These are phyloP conservation scores for Diprion similis DNA, from an alignment of 1,140 invertebrate genomes.

Conservation along the genomic window DNA sequence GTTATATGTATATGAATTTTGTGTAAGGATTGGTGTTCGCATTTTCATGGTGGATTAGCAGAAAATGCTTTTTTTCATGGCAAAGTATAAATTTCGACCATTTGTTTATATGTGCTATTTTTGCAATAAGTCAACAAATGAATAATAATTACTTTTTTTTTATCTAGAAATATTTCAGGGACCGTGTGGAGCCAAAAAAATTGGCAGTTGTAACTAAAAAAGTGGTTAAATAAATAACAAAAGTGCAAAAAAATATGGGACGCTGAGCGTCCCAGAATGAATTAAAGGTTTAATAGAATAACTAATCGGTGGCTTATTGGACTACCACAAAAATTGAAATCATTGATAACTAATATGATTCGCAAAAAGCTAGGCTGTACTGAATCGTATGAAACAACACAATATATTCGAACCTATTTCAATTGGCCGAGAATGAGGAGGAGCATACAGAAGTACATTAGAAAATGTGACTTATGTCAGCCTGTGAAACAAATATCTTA, in stretches of 20 bases:
- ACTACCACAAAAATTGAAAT: not conserved
- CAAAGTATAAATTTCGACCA: too few species aligned
- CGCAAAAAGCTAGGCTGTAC: conserved; percentile 25
- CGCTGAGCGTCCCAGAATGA: not conserved
- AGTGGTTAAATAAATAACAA: too few species aligned
- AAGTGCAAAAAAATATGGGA: too few species aligned
- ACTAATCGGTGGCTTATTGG: not conserved
- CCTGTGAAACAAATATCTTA: not conserved
- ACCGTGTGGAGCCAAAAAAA: not conserved
- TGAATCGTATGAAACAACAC: conserved; percentile 25
- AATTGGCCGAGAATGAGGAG: not conserved
- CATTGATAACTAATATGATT: not conserved
- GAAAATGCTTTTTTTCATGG: too few species aligned
- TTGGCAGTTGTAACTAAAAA: not conserved
- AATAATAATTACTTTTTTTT: too few species aligned
- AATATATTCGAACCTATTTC: conserved; percentile 5
- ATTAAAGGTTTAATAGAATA: not conserved
- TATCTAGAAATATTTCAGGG: not conserved
- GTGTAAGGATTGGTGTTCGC: too few species aligned
- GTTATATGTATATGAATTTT: too few species aligned
- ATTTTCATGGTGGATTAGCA: too few species aligned
- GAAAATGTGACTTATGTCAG: not conserved
- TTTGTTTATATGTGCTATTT: too few species aligned
- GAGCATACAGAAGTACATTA: not conserved
- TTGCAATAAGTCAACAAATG: too few species aligned